These are phyloP conservation scores for Emys orbicularis DNA, from an alignment of 2,797 vertebrate genomes.

Conservation along the genomic window DNA sequence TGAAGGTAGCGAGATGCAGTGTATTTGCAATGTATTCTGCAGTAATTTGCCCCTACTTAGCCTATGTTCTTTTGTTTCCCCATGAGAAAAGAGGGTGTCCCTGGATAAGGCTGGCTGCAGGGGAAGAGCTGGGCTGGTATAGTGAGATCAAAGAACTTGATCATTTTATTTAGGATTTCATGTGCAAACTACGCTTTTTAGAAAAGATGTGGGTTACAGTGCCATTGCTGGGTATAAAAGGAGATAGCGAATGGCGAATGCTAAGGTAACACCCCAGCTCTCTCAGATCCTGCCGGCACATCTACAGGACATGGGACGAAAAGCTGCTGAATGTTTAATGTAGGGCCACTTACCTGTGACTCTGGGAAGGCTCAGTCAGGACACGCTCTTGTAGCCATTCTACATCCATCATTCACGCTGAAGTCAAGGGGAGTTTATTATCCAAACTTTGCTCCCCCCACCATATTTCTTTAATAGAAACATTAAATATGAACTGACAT, in stretches of 20 bases:
- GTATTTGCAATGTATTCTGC: not conserved
- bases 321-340: rapidly evolving
- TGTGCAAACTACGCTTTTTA: rapidly evolving
- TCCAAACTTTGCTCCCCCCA: too few species aligned
- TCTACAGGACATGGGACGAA: not conserved
- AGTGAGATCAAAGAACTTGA: rapidly evolving
- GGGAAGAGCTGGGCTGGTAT: not conserved
- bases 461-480: too few species aligned
- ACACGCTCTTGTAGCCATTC: not conserved
- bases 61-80: not conserved
- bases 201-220: not conserved
- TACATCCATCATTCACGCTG: rapidly evolving
- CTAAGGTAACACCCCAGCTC: not conserved
- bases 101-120: not conserved
- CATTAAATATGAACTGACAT: rapidly evolving
- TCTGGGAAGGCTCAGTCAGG: not conserved
- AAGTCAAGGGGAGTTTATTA: not conserved
- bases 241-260: not conserved
- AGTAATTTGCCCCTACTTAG: not conserved
- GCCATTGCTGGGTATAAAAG: not conserved
- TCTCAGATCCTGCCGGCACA: not conserved
- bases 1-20: too few species aligned
- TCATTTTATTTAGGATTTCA: not conserved
- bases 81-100: not conserved
- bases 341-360: not conserved